Evolutionary conservation across 2,113 vertebrate genomes (phyloP).

Genomic region (Eonycteris spelaea): DNA sequence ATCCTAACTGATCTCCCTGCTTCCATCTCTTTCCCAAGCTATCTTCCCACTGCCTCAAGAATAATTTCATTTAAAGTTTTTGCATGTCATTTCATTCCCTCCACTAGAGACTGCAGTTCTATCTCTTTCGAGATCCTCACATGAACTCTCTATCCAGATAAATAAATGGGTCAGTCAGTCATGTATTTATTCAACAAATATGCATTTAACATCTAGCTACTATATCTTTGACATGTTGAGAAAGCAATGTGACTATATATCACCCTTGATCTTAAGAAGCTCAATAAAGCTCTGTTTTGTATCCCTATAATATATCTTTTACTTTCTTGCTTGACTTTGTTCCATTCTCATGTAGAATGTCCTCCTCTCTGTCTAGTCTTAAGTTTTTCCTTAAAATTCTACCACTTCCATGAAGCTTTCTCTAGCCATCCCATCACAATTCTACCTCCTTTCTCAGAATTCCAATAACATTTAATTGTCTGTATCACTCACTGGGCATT

Average conservation of each 20-base stretch:
- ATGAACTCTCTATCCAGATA: background rate
- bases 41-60: background rate
- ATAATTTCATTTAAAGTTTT: slow-evolving; percentile 14
- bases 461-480: background rate
- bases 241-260: slow-evolving; percentile 2
- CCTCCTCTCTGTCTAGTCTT: background rate
- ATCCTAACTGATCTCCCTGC: background rate
- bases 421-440: background rate
- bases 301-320: background rate
- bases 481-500: background rate
- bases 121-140: background rate
- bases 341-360: background rate
- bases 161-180: background rate
- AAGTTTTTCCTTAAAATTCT: slow-evolving; percentile 14
- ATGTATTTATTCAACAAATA: background rate
- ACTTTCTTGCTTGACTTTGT: background rate
- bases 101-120: background rate
- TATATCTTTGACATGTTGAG: background rate
- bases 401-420: background rate
- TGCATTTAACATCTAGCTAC: background rate
- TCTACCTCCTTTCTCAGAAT: background rate
- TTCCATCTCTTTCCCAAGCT: background rate
- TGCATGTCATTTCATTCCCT: background rate
- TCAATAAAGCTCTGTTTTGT: slow-evolving; percentile 9
- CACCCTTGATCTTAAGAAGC: background rate